Conservation (phyloP, 2,113 vertebrate genomes). For the Macrotis lagotis region DNA sequence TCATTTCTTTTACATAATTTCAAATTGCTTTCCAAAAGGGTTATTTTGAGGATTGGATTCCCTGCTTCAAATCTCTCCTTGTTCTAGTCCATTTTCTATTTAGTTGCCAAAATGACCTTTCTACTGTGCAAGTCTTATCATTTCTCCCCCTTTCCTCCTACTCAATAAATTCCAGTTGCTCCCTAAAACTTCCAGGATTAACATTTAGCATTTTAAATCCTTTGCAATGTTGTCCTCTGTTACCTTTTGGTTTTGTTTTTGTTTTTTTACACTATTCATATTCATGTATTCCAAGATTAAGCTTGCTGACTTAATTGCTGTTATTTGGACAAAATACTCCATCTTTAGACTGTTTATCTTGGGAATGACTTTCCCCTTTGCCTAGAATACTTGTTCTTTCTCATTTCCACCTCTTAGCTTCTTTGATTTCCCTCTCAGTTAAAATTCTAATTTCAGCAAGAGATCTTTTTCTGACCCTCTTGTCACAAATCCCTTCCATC, state of each 20-base stretch:
- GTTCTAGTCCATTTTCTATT: not conserved
- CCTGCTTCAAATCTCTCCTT: not conserved
- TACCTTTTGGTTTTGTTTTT: not conserved
- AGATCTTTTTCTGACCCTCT: not conserved
- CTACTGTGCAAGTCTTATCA: not conserved
- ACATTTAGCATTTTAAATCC: not conserved
- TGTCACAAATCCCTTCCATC: not conserved
- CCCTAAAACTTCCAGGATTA: not conserved
- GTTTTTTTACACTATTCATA: not conserved
- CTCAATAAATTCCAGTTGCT: not conserved
- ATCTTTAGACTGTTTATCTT: not conserved
- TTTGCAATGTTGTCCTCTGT: not conserved
- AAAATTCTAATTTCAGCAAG: not conserved
- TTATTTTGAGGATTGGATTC: not conserved
- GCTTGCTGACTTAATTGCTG: not conserved
- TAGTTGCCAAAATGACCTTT: not conserved
- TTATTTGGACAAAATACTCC: not conserved
- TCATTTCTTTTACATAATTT: not conserved
- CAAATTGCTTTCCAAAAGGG: not conserved
- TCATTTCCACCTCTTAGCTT: not conserved
- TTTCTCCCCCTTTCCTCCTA: not conserved
- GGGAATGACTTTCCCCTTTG: not conserved
- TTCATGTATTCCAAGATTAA: not conserved
- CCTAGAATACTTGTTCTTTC: not conserved
- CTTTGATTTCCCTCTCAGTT: not conserved